Evolutionary conservation across 2,113 vertebrate genomes (phyloP).

Genomic region (Talpa occidentalis): DNA sequence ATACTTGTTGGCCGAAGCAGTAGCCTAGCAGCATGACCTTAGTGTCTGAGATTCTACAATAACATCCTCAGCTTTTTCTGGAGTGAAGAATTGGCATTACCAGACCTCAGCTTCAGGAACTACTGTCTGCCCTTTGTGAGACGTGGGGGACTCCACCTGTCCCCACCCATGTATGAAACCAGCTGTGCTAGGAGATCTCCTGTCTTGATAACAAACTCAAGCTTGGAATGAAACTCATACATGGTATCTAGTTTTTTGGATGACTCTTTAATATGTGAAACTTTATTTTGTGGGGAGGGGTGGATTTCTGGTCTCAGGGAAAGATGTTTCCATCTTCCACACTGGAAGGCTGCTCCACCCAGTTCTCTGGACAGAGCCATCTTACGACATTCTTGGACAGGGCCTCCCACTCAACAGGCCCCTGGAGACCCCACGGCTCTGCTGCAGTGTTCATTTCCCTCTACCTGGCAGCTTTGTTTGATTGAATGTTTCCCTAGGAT

Average conservation of each 20-base stretch:
- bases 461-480: slow-evolving; percentile 57
- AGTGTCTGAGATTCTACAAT: background rate
- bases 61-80: background rate
- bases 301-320: background rate
- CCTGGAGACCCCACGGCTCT: background rate
- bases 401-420: background rate
- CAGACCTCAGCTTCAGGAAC: background rate
- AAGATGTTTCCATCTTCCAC: background rate
- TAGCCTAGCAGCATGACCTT: background rate
- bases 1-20: background rate
- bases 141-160: rapidly evolving
- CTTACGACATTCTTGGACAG: background rate
- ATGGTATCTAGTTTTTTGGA: background rate
- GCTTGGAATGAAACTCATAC: background rate
- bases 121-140: background rate
- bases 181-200: rapidly evolving
- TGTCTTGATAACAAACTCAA: background rate
- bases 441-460: slow-evolving; percentile 27
- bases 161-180: background rate
- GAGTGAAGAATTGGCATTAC: background rate
- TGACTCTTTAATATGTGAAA: background rate
- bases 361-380: background rate
- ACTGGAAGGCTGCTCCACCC: background rate
- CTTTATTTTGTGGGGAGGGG: background rate
- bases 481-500: slow-evolving; percentile 55